These are phyloP conservation scores for Clistopyga incitator DNA, from an alignment of 2,888 invertebrate species.

Conservation along the genomic window DNA sequence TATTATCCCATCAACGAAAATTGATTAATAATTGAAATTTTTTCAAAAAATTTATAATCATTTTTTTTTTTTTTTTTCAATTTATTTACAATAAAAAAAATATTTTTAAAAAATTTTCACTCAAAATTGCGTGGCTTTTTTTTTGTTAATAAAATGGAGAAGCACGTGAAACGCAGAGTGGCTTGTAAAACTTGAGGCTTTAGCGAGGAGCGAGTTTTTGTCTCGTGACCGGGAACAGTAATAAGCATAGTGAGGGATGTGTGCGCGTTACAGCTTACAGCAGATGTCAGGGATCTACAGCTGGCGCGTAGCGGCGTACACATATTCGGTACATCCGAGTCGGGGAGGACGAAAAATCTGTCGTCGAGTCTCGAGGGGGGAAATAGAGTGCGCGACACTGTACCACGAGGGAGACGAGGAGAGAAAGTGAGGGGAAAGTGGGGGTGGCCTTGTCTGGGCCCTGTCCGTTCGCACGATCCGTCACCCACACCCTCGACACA, in stretches of 20 bases:
- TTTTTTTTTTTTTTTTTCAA: no score
- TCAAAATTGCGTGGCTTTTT: no score
- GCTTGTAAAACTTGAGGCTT: not conserved
- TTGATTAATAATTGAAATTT: not conserved
- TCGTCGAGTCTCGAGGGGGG: slow-evolving; percentile 50
- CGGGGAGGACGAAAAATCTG: slow-evolving; percentile 59
- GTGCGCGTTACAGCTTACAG: slow-evolving; percentile 49
- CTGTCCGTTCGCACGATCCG: slow-evolving; percentile 55
- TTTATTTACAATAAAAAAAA: no score
- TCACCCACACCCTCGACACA: slow-evolving; percentile 27
- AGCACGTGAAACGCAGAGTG: not conserved
- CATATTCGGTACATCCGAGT: slow-evolving; percentile 52
- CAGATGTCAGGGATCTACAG: slow-evolving; percentile 64
- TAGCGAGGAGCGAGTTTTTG: not conserved
- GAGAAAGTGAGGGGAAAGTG: not conserved
- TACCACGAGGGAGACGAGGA: slow-evolving; percentile 11
- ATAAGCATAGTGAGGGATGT: slow-evolving; percentile 6
- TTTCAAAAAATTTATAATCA: no score
- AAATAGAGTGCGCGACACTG: slow-evolving; percentile 46
- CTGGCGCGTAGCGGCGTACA: slow-evolving; percentile 41
- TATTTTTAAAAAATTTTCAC: no score
- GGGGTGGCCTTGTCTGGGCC: slow-evolving; percentile 51
- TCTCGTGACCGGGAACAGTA: slow-evolving; percentile 8
- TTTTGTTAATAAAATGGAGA: not conserved
- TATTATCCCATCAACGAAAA: not conserved